phyloP scores from a whole-genome alignment of 2,888 invertebrate genomes.

The Sinelater perroti region DNA sequence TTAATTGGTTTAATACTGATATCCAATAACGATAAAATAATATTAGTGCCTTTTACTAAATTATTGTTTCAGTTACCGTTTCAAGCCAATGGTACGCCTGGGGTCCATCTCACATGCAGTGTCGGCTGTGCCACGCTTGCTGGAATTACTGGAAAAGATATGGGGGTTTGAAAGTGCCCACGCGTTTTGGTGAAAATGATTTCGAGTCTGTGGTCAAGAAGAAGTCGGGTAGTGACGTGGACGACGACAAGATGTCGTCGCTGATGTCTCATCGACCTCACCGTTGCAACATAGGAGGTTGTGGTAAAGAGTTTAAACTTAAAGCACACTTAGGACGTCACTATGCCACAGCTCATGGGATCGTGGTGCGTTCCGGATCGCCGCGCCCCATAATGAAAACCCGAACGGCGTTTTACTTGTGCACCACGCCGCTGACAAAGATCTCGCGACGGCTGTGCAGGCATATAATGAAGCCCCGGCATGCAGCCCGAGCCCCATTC shows the following conservation, averaged over 20 bases:
- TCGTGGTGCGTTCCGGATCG: conserved; percentile 76
- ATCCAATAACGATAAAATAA: no score
- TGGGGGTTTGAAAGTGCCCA: conserved; percentile 90
- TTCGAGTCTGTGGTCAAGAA: conserved; percentile 62
- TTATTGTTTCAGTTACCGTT: conserved; percentile 67
- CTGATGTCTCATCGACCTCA: conserved; percentile 77
- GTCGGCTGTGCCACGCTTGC: conserved; percentile 91
- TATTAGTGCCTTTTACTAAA: no score
- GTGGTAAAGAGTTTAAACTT: conserved; percentile 95
- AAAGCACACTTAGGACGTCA: conserved; percentile 94
- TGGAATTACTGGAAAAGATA: conserved; percentile 99
- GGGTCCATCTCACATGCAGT: conserved; percentile 92
- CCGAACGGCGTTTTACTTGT: conserved; percentile 93
- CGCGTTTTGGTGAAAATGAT: conserved; percentile 63
- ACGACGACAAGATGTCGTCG: conserved; percentile 63
- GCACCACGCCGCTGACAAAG: conserved; percentile 89
- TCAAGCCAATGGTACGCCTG: conserved; percentile 96
- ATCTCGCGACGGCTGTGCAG: conserved; percentile 88
- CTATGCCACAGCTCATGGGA: conserved; percentile 91
- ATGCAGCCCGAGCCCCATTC: conserved; percentile 89
- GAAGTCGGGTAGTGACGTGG: conserved; percentile 60
- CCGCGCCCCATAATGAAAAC: conserved; percentile 97
- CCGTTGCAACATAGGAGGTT: conserved; percentile 90
- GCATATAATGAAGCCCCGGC: conserved; percentile 81
- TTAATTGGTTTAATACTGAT: no score